Evolutionary conservation across 2,113 vertebrate genomes (phyloP), one percentile per base, ranked within the genome.

Genomic region (Cheilinus undulatus): DNA sequence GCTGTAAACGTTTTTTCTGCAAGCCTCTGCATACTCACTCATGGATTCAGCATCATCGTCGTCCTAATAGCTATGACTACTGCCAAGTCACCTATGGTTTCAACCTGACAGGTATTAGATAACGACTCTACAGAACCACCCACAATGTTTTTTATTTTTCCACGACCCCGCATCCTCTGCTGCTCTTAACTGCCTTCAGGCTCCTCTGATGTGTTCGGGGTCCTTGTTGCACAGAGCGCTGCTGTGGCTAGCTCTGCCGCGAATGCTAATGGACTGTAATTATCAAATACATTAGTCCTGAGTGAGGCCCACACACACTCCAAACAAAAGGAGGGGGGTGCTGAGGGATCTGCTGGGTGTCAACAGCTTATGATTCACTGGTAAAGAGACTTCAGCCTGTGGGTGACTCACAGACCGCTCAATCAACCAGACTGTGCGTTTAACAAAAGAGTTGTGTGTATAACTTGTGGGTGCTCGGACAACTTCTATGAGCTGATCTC

Each of bases 261-360:
- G 73, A 45, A 85, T 76, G 70, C 63, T 90, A 89, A 92, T 89
- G 86, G 75, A n/a, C 63, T 76, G 78, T 79, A 87, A 91, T 93
- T 89, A 92, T 66, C 67, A 86, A 86, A 89, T 78, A 73, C 89
- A 92, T 92, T 90, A 88, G 84, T 87, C 60, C 83, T 46, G 78
- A 88, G 77, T 64, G 66, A 62, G 30, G 75, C 86, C 87, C 87
- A 92, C 87, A 85, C 74, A 60, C 67, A 8, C 56, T 73, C 53
- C 83, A 80, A 88, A 88, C 64, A 67, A 64, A 79, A 6, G 67
- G 70, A 34, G 64, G 62, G 64, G 67, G 82, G 51, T 22, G 56
- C 42, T 7, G 59, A 56, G 66, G 70, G 73, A 66, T 32, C 72
- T 65, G 78, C 79, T 57, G 32, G 66, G 76, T 87, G 76, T 89